These are phyloP conservation scores for Melanophora roralis DNA, from an alignment of 2,888 invertebrate genomes.

Conservation along the genomic window DNA sequence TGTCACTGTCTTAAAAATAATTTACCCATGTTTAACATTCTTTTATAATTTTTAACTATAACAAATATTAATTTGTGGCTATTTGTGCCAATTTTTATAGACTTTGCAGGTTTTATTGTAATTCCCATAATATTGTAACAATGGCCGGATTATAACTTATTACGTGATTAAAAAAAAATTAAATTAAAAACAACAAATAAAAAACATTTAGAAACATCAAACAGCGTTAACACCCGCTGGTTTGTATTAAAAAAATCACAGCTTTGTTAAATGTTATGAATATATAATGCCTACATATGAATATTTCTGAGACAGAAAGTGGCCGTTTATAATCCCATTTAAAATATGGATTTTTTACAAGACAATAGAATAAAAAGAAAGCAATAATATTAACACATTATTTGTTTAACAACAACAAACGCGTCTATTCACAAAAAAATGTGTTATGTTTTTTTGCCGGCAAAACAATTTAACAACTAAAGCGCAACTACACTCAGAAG, in stretches of 20 bases:
- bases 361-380: conserved; percentile 6
- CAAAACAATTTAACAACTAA: no score
- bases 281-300: no score
- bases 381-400: conserved; percentile 37
- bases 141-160: conserved; percentile 44
- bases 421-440: no score
- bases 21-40: no score
- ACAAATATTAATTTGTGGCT: no score
- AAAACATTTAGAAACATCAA: background rate
- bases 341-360: background rate
- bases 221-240: conserved; percentile 11
- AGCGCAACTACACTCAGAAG: no score
- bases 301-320: background rate
- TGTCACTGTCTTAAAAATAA: no score
- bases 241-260: background rate
- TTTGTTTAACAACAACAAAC: conserved; percentile 34
- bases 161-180: background rate
- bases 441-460: no score
- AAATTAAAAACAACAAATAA: background rate
- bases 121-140: conserved; percentile 36
- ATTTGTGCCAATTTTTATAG: conserved; percentile 12
- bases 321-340: background rate
- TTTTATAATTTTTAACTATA: no score
- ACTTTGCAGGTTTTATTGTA: conserved; percentile 19
- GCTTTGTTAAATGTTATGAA: background rate